Base-by-base conservation (phyloP, 1,140 invertebrate species). In the Drosophila punjabiensis region DNA sequence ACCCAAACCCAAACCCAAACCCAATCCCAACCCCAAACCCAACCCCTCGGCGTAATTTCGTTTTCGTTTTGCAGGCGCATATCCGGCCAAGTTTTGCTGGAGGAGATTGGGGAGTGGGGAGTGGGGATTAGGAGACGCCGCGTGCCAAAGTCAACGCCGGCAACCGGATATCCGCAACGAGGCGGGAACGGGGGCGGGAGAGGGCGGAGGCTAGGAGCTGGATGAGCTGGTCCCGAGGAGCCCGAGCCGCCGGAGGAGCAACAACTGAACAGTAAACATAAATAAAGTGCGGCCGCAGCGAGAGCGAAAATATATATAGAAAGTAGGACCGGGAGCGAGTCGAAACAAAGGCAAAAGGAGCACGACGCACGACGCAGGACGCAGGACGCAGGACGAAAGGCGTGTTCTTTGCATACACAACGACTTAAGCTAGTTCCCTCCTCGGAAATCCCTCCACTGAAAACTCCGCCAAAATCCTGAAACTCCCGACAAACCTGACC, bases 1-100 rank as follows among this genome's bases (percentile, higher is more conserved):
- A 10, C 63, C 9, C 50, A 16, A 16, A 1, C 20, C n/a, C 33
- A 8, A 5, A 3, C 65, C 10, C 20, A 13, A 24, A 4, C 64
- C 64, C 24, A 13, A 13, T 18, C 43, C 60, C 33, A 13, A 7
- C 16, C 37, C 43, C 56, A 37, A 24, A 6, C 45, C 14, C n/a
- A 13, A 24, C 39, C 68, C 65, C 50, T 28, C 41, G 68, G 48
- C 70, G 61, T 67, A 76, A 65, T 67, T 76, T 76, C 62, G 39
- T 66, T 74, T 84, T 85, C 63, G 78, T 48, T 85, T 85, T 85
- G 78, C 77, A 85, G 53, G 82, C 81, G 82, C 77, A 84, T 85
- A 85, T 84, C 77, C 81, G 77, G 77, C 47, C 56, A 66, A 76
- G 62, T 70, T 76, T 50, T 63, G 58, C 32, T 73, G 63, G 65